These are phyloP conservation scores for Isotomurus palustris DNA, from an alignment of 2,888 invertebrate genomes.

Conservation along the genomic window DNA sequence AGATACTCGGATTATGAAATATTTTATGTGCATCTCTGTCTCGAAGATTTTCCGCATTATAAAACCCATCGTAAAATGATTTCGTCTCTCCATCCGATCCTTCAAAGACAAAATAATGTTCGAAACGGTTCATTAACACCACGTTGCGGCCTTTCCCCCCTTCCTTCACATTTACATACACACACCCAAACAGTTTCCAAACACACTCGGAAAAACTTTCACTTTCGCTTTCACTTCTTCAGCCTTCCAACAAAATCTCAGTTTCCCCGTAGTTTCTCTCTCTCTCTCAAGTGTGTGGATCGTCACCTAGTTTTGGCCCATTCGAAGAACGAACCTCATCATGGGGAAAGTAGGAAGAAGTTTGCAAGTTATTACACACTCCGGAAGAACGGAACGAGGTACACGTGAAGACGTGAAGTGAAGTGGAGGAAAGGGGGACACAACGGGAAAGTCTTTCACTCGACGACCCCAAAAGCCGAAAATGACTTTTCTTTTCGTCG, in stretches of 20 bases:
- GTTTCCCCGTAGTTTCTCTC: no score
- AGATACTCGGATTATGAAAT: neutral
- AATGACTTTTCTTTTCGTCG: slow-evolving; percentile 4
- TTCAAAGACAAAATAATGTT: slow-evolving; percentile 7
- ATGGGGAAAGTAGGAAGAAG: no score
- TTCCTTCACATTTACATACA: no score
- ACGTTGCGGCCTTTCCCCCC: neutral
- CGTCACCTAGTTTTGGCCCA: no score
- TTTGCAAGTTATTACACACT: no score
- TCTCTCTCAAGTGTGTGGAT: no score
- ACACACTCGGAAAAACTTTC: no score
- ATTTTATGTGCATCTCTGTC: neutral
- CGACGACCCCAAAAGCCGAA: neutral
- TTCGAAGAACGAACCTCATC: no score
- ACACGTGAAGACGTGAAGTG: neutral
- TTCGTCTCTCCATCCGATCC: no score
- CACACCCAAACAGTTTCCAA: no score
- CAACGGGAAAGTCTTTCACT: neutral
- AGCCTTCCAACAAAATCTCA: no score
- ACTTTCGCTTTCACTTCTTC: no score
- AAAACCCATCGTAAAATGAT: slow-evolving; percentile 11
- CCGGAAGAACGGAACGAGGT: neutral
- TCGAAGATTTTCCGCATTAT: slow-evolving; percentile 7
- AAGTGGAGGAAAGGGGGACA: neutral
- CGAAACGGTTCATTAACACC: slow-evolving; percentile 7